phyloP scores from a whole-genome alignment of 1,140 invertebrate genomes.

The Achroia grisella region DNA sequence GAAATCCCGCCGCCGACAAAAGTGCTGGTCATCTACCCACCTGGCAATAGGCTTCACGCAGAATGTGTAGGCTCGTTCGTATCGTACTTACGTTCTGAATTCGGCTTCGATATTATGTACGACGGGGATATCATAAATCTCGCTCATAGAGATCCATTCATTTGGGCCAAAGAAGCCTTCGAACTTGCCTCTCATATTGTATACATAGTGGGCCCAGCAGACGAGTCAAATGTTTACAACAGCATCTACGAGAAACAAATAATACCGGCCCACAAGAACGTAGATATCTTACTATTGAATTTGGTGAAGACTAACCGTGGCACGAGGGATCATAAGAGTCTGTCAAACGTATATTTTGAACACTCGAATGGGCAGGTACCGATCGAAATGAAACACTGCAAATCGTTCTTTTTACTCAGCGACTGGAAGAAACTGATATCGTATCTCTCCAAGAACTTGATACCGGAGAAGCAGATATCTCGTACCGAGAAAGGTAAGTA shows the following conservation, averaged over 20 bases:
- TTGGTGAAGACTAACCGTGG: slow-evolving; percentile 27
- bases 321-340: slow-evolving; percentile 27
- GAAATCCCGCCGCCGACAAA: slow-evolving; percentile 52
- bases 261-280: slow-evolving; percentile 37
- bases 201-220: slow-evolving; percentile 48
- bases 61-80: slow-evolving; percentile 55
- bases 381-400: slow-evolving; percentile 39
- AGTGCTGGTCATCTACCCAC: slow-evolving; percentile 50
- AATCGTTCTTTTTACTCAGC: slow-evolving; percentile 41
- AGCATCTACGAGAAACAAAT: slow-evolving; percentile 62
- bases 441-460: slow-evolving; percentile 48
- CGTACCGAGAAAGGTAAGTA: slow-evolving; percentile 46
- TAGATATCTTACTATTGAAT: slow-evolving; percentile 37
- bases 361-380: slow-evolving; percentile 47
- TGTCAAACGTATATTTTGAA: slow-evolving; percentile 55
- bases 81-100: slow-evolving; percentile 41
- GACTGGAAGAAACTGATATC: slow-evolving; percentile 60
- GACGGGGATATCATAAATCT: slow-evolving; percentile 52
- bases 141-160: slow-evolving; percentile 44
- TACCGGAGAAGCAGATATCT: slow-evolving; percentile 51
- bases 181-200: slow-evolving; percentile 40
- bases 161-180: slow-evolving; percentile 52
- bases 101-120: slow-evolving; percentile 51
- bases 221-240: slow-evolving; percentile 41
- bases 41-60: slow-evolving; percentile 46